Base-by-base conservation (phyloP, 1,140 invertebrate genomes). In the Heliconius eleuchia region DNA sequence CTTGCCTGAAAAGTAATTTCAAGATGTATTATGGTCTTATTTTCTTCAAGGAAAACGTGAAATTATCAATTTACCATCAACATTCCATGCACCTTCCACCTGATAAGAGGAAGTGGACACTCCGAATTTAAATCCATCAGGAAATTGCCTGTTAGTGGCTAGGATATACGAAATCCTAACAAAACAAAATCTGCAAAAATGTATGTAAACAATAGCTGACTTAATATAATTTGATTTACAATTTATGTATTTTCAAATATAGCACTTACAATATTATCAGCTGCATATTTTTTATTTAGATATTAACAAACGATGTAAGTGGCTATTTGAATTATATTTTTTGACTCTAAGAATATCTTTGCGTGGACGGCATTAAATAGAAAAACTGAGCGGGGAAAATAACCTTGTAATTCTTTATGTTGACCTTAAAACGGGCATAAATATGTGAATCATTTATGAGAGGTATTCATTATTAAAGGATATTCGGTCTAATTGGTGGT, bases 61-160 rank as follows among this genome's bases (percentile, higher is more conserved):
- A 19, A n/a, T 9, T n/a, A 23, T 23, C 1, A 9, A 23, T 23
- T n/a, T 66, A 66, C 57, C 57, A 66, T 66, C 57, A 13, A 27
- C 57, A 5, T 66, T 66, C 23, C 57, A 66, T 27, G 57, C 57
- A 27, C 57, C 57, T 66, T 84, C 80, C 3, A 78, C 74, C 52
- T 82, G 81, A 77, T 82, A 84, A 55, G 83, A 77, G 0, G 83
- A 60, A 9, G 80, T 82, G 11, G 83, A 80, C 1, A 77, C 78
- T 4, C 83, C 83, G 34, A 82, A 82, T 46, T 72, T 37, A 76
- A 84, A 84, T 46, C 70, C 42, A 18, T 77, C 39, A 13, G 83
- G 83, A 27, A 84, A 84, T 74, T 80, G 82, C 55, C 81, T 74
- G 7, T 8, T 19, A 8, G 55, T 57, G n/a, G n/a, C 55, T 57